Evolutionary conservation across 2,113 vertebrate species (phyloP).

Genomic region (Malurus cyaneus): DNA sequence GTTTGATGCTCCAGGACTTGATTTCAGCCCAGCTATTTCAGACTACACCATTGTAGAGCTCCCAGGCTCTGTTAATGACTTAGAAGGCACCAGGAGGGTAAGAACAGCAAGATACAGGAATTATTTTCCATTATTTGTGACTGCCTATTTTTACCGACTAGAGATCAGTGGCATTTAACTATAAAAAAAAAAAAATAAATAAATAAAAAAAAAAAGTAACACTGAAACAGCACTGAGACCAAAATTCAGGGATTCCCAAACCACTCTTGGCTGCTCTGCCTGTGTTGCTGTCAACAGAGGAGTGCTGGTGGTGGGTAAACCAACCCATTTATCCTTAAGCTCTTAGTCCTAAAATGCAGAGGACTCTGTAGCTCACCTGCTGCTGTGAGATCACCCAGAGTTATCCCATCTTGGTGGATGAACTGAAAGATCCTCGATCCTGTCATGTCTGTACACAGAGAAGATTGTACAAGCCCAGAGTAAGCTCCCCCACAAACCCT

Average conservation of each 20-base stretch:
- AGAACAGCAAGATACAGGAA: background rate
- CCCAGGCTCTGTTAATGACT: slow-evolving; percentile 79
- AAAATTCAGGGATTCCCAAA: background rate
- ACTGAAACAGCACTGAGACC: background rate
- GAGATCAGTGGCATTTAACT: background rate
- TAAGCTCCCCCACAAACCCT: background rate
- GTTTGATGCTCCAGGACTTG: slow-evolving; percentile 84
- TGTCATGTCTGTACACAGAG: rapidly evolving
- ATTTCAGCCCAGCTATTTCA: slow-evolving; percentile 84
- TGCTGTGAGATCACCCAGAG: background rate
- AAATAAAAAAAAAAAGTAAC: background rate
- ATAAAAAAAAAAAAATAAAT: background rate
- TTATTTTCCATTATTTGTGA: background rate
- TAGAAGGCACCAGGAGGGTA: slow-evolving; percentile 86
- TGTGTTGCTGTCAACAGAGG: background rate
- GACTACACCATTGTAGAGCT: slow-evolving; percentile 81
- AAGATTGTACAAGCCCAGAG: background rate
- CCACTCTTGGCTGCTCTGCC: background rate
- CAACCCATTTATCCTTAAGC: background rate
- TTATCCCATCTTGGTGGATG: background rate
- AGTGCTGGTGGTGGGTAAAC: background rate
- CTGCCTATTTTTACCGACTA: background rate
- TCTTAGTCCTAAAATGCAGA: background rate
- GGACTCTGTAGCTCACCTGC: background rate
- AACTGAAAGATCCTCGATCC: background rate